Evolutionary conservation across 2,797 vertebrate species (phyloP).

Genomic region (Acanthurus lineatus): DNA sequence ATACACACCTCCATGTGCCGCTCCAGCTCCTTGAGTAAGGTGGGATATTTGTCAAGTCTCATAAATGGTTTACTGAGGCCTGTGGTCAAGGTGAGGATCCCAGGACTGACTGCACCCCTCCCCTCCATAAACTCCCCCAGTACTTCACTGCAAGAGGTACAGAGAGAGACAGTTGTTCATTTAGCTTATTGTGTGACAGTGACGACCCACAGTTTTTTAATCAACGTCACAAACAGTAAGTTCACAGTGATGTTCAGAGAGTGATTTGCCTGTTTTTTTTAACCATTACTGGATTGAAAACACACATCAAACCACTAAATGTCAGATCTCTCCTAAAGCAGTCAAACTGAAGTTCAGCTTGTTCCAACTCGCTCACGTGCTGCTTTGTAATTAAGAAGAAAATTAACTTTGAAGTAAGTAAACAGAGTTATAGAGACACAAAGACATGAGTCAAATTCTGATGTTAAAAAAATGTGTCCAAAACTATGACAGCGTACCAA

Average conservation of each 20-base stretch:
- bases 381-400: background rate
- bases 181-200: background rate
- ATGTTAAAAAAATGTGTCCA: background rate
- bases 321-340: background rate
- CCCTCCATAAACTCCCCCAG: slow-evolving; percentile 98
- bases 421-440: background rate
- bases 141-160: slow-evolving; percentile 86
- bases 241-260: background rate
- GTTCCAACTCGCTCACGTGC: background rate
- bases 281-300: background rate
- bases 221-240: background rate
- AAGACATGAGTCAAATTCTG: background rate
- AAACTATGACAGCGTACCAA: background rate
- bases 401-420: background rate
- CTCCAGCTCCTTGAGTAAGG: slow-evolving; percentile 97
- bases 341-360: background rate
- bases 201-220: background rate
- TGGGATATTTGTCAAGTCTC: slow-evolving; percentile 98
- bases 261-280: background rate
- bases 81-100: slow-evolving; percentile 95
- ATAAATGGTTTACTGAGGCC: slow-evolving; percentile 99
- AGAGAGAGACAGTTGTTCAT: background rate
- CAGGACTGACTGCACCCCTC: slow-evolving; percentile 93
- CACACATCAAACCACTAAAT: too few species aligned
- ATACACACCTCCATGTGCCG: slow-evolving; percentile 96